These are phyloP conservation scores for Anolis carolinensis DNA, from an alignment of 2,113 vertebrate genomes.

Conservation along the genomic window DNA sequence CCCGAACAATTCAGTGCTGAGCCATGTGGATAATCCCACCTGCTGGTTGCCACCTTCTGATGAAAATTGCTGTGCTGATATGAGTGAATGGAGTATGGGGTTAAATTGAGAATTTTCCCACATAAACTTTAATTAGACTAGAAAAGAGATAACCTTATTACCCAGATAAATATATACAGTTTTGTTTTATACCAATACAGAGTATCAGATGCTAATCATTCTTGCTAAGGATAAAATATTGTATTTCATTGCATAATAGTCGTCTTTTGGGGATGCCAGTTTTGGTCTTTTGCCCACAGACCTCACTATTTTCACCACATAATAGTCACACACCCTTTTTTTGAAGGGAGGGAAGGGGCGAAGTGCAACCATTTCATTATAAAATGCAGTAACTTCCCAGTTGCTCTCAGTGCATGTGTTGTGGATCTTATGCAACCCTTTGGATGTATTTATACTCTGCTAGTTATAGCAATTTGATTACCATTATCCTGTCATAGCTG, in stretches of 20 bases:
- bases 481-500: too few species aligned
- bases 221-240: constrained; percentile 4
- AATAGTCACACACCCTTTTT: too few species aligned
- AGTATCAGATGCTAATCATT: constrained; percentile 36
- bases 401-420: not conserved
- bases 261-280: too few species aligned
- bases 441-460: not conserved
- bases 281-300: too few species aligned
- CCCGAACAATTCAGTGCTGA: not conserved
- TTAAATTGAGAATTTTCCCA: constrained; percentile 29
- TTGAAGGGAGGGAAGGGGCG: too few species aligned
- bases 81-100: not conserved
- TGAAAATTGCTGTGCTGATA: constrained; percentile 31
- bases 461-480: too few species aligned
- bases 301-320: too few species aligned
- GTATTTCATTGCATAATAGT: too few species aligned
- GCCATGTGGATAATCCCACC: constrained; percentile 13
- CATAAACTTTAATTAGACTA: not conserved
- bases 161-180: not conserved
- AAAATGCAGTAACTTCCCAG: not conserved
- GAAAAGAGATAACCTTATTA: not conserved
- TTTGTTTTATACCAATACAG: constrained; percentile 5
- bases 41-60: constrained; percentile 1
- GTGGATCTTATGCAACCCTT: not conserved
- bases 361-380: too few species aligned